These are phyloP conservation scores for Burhinus oedicnemus DNA, from an alignment of 2,113 vertebrate species.

Conservation along the genomic window DNA sequence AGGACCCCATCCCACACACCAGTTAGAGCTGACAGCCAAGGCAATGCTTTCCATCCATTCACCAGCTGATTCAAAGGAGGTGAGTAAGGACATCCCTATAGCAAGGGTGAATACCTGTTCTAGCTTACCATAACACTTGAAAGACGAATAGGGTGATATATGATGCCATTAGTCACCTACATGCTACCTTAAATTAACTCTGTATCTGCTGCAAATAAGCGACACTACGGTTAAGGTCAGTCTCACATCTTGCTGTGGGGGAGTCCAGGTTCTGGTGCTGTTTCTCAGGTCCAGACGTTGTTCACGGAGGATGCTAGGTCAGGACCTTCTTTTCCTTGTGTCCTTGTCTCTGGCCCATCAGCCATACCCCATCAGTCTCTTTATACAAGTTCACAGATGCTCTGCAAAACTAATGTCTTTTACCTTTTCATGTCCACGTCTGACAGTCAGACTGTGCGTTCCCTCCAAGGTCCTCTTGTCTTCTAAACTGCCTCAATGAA, in stretches of 20 bases:
- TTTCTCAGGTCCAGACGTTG: neutral
- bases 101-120: neutral
- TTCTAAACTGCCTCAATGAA: neutral
- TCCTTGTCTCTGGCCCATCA: neutral
- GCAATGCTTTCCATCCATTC: no score
- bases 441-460: neutral
- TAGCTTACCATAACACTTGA: neutral
- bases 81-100: neutral
- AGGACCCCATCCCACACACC: no score
- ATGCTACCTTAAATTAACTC: neutral
- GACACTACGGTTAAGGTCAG: neutral
- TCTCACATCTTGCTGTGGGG: neutral
- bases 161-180: neutral
- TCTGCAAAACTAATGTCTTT: neutral
- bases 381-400: neutral
- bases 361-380: neutral
- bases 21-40: no score
- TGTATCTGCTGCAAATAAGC: neutral
- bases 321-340: neutral
- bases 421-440: neutral
- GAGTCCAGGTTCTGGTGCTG: neutral
- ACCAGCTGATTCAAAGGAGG: neutral
- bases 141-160: neutral
- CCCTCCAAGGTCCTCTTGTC: neutral
- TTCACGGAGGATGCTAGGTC: neutral